These are phyloP conservation scores for Microchirus variegatus DNA, from an alignment of 2,797 vertebrate species.

Conservation along the genomic window DNA sequence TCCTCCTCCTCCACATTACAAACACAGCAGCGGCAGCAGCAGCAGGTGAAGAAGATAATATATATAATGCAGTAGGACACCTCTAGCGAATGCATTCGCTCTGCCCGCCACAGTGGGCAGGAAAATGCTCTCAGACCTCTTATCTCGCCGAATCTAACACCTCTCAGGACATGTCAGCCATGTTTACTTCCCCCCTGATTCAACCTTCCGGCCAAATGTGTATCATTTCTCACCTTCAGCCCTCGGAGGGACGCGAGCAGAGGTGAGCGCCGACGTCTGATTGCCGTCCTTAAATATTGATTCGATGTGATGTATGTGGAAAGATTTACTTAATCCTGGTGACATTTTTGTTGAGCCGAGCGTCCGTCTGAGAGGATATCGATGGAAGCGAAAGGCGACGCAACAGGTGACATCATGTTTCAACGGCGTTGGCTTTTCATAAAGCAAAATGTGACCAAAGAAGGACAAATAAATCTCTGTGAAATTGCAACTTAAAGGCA, in stretches of 20 bases:
- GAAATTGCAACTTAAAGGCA: too few relatives aligned
- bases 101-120: constrained; percentile 28
- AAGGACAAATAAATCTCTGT: too few relatives aligned
- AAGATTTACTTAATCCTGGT: constrained; percentile 24
- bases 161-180: constrained; percentile 29
- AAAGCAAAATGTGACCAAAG: too few relatives aligned
- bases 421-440: too few relatives aligned
- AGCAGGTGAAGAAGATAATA: constrained; percentile 21
- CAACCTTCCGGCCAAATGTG: constrained; percentile 7
- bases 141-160: constrained; percentile 25
- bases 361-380: not conserved
- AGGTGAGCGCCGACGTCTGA: not conserved
- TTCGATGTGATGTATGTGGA: not conserved
- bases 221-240: constrained; percentile 34
- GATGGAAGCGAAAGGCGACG: too few relatives aligned
- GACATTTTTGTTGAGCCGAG: constrained; percentile 12
- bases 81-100: constrained; percentile 53
- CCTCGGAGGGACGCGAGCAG: constrained; percentile 7
- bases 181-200: constrained; percentile 7
- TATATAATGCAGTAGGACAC: constrained; percentile 56
- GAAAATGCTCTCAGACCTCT: constrained; percentile 20
- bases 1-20: constrained; percentile 2
- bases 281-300: not conserved
- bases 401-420: too few relatives aligned
- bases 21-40: constrained; percentile 4